Evolutionary conservation across 2,888 invertebrate genomes (phyloP), one percentile per base, ranked within the genome.

Genomic region (Mythimna vitellina): DNA sequence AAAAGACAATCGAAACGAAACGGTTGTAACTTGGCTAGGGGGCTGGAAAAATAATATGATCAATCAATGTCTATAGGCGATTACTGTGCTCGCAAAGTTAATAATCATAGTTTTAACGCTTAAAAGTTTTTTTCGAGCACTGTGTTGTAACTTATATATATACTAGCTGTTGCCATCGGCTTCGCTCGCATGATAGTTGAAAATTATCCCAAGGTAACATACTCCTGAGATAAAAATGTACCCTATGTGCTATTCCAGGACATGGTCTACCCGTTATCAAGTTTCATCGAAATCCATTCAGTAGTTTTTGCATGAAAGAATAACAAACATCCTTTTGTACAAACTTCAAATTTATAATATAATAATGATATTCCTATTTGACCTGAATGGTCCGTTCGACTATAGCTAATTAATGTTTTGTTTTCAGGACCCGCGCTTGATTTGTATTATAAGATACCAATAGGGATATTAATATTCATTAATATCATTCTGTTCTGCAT

Each of bases 401-500:
- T n/a, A 9, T 51, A 20, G 22, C 25, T 38, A 8, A n/a, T n/a
- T 0, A 14, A 17, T 22, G 3, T 32, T 51, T 51, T 32, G n/a
- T 38, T 70, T 70, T 53, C 70, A 70, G 70, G 20, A 7, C 0
- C 0, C 0, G 0, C 3, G 6, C 3, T 22, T 9, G 0, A 14
- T 14, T 20, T 1, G 22, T 73, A 73, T 46, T 53, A 10, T 9
- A 53, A 46, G 7, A 58, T 66, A 60, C 73, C 73, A 10, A 49
- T 46, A 14, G 76, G 67, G 3, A 46, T 73, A 57, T 53, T 73
- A 35, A 49, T 66, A 38, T 12, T 53, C 5, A 22, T 66, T 22
- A 73, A 73, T 66, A 76, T 60, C 1, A 14, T 38, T 2, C 35
- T 73, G 2, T 74, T 74, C 29, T 1, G 8, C 60, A 12, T 76